Evolutionary conservation across 2,888 invertebrate species (phyloP), one percentile per base, ranked within the genome.

Genomic region (Thera obeliscata): DNA sequence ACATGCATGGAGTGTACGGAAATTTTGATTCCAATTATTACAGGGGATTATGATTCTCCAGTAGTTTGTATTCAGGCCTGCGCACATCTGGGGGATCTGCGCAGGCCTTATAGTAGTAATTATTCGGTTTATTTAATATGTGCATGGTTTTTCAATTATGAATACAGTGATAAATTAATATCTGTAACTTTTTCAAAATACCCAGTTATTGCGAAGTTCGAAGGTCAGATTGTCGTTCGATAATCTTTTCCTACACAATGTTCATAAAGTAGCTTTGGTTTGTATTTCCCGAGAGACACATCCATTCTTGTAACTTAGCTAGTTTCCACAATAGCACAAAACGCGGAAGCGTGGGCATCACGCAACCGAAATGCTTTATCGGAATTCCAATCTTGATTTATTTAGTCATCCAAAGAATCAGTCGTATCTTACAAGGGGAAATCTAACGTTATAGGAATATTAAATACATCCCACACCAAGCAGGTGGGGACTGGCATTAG

Each of bases 401-500:
- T 64, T 69, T 62, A 46, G 59, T 62, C 56, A 56, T 60, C 36
- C 9, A 50, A 60, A 60, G 49, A 59, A 48, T 64, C 12, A 8
- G 33, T 61, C 48, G 65, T 65, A 64, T 63, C 60, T 67, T 54
- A 49, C 48, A 64, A 54, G 56, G 60, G 22, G 52, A 62, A 67
- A 56, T 67, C 55, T 56, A 61, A 64, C 63, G 61, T 71, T 22
- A 61, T 70, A 67, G 57, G 63, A 70, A 71, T 69, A 74, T 69
- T 62, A 68, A 68, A 60, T 62, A 58, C 66, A 61, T 63, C 67
- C 64, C 48, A 69, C 68, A 71, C 71, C 65, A 71, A 72, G 72
- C 72, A 68, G 66, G 67, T 72, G 68, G 69, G 52, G 56, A 35
- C 33, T 70, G 66, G 56, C 66, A 72, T 73, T 77, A 75, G 73